phyloP scores from a whole-genome alignment of 2,797 vertebrate species.

The Enteromius thamalakanensis region DNA sequence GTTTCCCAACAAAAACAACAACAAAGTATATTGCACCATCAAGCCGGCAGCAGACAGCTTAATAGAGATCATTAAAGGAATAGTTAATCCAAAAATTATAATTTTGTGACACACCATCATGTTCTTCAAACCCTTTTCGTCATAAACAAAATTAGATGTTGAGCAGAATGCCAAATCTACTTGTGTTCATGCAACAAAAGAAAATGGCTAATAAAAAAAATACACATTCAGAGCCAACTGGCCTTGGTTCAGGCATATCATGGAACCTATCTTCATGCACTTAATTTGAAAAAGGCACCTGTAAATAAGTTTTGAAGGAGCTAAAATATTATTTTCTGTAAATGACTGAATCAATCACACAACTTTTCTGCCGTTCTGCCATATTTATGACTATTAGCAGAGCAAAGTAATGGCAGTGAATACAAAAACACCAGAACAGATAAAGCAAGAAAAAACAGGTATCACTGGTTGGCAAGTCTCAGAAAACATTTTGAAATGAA shows the following conservation, averaged over 20 bases:
- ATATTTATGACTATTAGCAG: background rate
- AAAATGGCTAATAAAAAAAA: background rate
- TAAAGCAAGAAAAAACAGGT: background rate
- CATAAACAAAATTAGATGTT: background rate
- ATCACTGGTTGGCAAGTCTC: background rate
- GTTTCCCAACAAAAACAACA: background rate
- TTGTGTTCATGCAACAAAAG: background rate
- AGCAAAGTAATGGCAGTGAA: background rate
- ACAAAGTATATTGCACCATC: background rate
- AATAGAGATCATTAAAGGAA: constrained; percentile 4
- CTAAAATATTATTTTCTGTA: background rate
- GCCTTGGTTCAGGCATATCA: background rate
- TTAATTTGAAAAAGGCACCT: background rate
- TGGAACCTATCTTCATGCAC: background rate
- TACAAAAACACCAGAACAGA: background rate
- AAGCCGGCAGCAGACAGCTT: constrained; percentile 4
- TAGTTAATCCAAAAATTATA: background rate
- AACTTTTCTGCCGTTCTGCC: background rate
- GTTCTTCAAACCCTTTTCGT: background rate
- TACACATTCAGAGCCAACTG: background rate
- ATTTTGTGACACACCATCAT: background rate
- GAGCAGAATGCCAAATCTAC: background rate
- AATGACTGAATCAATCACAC: background rate
- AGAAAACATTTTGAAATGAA: background rate
- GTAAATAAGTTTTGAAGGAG: background rate